phyloP scores from a whole-genome alignment of 2,888 invertebrate genomes.

The Timandra comae region DNA sequence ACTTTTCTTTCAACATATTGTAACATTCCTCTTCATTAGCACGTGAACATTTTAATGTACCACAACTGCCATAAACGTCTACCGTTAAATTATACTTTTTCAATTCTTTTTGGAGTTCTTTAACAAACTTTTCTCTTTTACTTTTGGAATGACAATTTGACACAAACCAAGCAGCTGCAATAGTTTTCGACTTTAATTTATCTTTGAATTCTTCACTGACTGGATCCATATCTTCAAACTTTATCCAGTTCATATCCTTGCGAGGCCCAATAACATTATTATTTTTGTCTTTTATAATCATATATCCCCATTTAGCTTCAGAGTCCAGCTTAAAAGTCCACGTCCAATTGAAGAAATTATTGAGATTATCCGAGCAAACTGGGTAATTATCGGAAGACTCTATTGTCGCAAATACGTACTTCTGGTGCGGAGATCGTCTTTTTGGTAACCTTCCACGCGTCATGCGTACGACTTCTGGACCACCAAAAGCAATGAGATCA shows the following conservation, averaged over 20 bases:
- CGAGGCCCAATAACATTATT: slow-evolving; percentile 35
- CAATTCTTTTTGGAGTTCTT: slow-evolving; percentile 26
- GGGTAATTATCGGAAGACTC: slow-evolving; percentile 42
- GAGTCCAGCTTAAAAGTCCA: slow-evolving; percentile 46
- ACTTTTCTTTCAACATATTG: slow-evolving; percentile 31
- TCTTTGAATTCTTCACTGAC: slow-evolving; percentile 27
- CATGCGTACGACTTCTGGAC: slow-evolving; percentile 26
- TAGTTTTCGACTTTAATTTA: slow-evolving; percentile 32
- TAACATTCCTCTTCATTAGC: too few relatives aligned
- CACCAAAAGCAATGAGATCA: slow-evolving; percentile 35
- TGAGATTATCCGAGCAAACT: slow-evolving; percentile 24
- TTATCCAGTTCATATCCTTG: slow-evolving; percentile 35
- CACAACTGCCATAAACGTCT: slow-evolving; percentile 45
- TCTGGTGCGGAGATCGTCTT: slow-evolving; percentile 27
- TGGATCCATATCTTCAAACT: slow-evolving; percentile 31
- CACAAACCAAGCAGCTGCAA: slow-evolving; percentile 49
- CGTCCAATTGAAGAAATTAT: slow-evolving; percentile 45
- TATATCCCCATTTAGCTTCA: slow-evolving; percentile 37
- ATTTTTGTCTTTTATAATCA: slow-evolving; percentile 29
- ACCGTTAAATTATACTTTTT: slow-evolving; percentile 25
- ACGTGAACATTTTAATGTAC: slow-evolving; percentile 31
- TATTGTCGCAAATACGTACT: slow-evolving; percentile 34
- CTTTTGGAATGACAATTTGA: slow-evolving; percentile 38
- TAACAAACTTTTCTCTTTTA: slow-evolving; percentile 27
- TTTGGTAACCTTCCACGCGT: slow-evolving; percentile 14